Evolutionary conservation across 2,888 invertebrate species (phyloP).

Genomic region (Chironomus tentans): DNA sequence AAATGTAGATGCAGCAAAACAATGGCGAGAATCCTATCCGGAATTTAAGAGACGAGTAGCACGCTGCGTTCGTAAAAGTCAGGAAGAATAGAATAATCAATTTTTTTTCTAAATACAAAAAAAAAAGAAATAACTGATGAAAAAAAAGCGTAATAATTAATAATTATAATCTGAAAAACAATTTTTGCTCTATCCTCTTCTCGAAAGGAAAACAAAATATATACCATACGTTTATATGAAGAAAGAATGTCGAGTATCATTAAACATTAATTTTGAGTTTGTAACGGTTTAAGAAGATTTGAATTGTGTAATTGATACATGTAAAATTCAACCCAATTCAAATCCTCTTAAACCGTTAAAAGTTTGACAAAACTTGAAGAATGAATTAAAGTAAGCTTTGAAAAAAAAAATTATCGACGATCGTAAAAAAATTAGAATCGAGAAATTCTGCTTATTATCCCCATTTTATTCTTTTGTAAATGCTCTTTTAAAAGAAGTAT

Average conservation of each 20-base stretch:
- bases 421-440: not conserved
- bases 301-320: too few species aligned
- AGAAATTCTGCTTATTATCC: not conserved
- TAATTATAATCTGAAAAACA: not conserved
- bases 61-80: conserved; percentile 96
- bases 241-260: too few species aligned
- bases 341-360: too few species aligned
- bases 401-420: too few species aligned
- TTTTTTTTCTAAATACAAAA: conserved; percentile 12
- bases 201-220: too few species aligned
- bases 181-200: too few species aligned
- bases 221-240: too few species aligned
- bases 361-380: too few species aligned
- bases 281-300: too few species aligned
- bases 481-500: not conserved
- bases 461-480: not conserved
- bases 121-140: conserved; percentile 2
- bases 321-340: too few species aligned
- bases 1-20: conserved; percentile 99
- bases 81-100: conserved; percentile 77
- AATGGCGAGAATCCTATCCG: conserved; percentile 94
- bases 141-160: not conserved
- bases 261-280: too few species aligned
- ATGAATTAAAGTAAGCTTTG: too few species aligned
- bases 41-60: conserved; percentile 98